Base-by-base conservation (phyloP, 2,113 vertebrate species). In the Trinectes maculatus region DNA sequence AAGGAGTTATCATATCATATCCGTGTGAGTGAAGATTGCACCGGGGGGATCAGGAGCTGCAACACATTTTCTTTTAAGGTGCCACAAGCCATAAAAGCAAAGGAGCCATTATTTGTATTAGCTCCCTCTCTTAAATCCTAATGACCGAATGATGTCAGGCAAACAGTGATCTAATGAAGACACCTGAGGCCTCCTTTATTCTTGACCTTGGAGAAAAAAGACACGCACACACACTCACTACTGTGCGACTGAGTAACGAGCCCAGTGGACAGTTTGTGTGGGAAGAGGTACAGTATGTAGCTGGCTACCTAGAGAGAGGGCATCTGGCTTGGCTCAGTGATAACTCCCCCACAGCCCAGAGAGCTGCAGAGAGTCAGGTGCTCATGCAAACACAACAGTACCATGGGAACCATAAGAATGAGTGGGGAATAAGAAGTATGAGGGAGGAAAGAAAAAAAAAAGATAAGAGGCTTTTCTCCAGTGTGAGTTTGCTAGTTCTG, bases 231-330 rank as follows among this genome's bases (percentile, higher is more conserved):
- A 29, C n/a, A n/a, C n/a, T n/a, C 47, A 51, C 26, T 48, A 18
- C 6, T 25, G 29, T 51, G 42, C 34, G 44, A 22, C 52, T 71
- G 53, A 63, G 63, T 46, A 16, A 66, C 47, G 26, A 71, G 54
- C 33, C 57, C 70, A 71, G 79, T 13, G 79, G 71, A 76, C 42
- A 39, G 78, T 73, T 66, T 78, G 74, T 81, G 87, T 84, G 66
- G 85, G 75, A 83, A 63, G 78, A 75, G 73, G 63, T 66, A 58
- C 71, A 68, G 66, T 33, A 47, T 77, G 61, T 37, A 77, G 75
- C 69, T 19, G 60, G 77, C 76, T 79, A 88, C 89, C 88, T 65
- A 80, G 82, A 73, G 89, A 81, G 86, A 88, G 85, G 85, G 85
- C 89, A 91, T 84, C 87, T 90, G 87, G 79, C 69, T 55, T 65